Evolutionary conservation across 2,888 invertebrate species (phyloP).

Genomic region (Papilio gigon): DNA sequence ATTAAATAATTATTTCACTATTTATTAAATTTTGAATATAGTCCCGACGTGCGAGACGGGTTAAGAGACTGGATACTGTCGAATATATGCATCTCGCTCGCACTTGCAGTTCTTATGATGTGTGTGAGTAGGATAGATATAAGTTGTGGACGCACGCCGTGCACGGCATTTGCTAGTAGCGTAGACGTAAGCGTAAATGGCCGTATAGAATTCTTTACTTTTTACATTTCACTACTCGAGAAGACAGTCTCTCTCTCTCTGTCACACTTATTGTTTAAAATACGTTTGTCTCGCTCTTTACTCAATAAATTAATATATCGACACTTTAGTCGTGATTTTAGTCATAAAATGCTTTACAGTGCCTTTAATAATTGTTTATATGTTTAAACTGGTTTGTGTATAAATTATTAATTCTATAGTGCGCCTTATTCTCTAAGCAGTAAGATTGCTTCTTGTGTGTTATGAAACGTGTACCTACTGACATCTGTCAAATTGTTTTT

Average conservation of each 20-base stretch:
- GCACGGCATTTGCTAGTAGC: constrained; percentile 8
- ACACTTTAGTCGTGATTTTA: not conserved
- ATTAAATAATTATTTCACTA: not conserved
- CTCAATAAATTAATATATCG: not conserved
- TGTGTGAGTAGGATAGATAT: constrained; percentile 15
- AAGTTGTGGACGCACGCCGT: not conserved
- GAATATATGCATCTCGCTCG: constrained; percentile 4
- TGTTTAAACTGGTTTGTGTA: not conserved
- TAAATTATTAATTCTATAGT: constrained; percentile 14
- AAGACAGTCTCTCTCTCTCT: not conserved
- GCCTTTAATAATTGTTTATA: constrained; percentile 14
- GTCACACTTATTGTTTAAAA: not conserved
- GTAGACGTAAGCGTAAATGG: not conserved
- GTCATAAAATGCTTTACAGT: constrained; percentile 23
- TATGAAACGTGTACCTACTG: not conserved
- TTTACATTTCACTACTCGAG: not conserved
- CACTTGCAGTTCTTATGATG: constrained; percentile 16
- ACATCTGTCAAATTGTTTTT: constrained; percentile 1
- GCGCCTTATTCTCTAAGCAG: constrained; percentile 56
- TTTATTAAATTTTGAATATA: not conserved
- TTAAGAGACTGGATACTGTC: constrained; percentile 4
- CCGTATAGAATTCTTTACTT: not conserved
- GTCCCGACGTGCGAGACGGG: not conserved
- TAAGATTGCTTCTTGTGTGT: constrained; percentile 55
- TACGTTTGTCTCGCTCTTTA: not conserved